A percentile compares a stretch with the other conserved stretches of the same genome.
phyloP scores from a whole-genome alignment of 2,888 invertebrate genomes.

The Agrotis ipsilon region DNA sequence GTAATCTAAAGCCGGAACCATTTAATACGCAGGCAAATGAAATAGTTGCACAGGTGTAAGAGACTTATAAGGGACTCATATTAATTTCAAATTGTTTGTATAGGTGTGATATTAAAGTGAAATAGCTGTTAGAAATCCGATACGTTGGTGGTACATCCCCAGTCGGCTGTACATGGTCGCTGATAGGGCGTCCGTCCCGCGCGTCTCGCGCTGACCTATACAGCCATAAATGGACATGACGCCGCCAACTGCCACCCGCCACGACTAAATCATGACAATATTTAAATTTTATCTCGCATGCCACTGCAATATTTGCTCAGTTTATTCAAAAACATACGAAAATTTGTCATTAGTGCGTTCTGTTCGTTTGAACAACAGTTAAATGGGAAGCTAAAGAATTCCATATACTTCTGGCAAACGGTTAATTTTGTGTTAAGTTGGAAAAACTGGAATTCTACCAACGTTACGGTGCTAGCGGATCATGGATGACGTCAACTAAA shows the following conservation, averaged over 20 bases:
- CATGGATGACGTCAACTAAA: constrained; percentile 55
- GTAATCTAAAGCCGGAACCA: background rate
- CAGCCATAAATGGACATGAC: constrained; percentile 83
- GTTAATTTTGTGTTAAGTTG: constrained; percentile 41
- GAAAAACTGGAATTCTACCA: constrained; percentile 40
- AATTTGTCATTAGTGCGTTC: constrained; percentile 39
- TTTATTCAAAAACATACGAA: constrained; percentile 58
- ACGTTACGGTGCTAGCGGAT: constrained; percentile 46
- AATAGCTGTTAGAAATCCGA: constrained; percentile 40
- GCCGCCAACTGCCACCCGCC: constrained; percentile 77
- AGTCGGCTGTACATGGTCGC: constrained; percentile 76
- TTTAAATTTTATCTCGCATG: constrained; percentile 79
- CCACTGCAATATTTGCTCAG: constrained; percentile 73
- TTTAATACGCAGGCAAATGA: constrained; percentile 6
- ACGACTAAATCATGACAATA: constrained; percentile 82
- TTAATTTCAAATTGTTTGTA: background rate
- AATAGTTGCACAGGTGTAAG: constrained; percentile 14
- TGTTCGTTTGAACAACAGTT: constrained; percentile 56
- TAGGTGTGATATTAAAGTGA: constrained; percentile 16
- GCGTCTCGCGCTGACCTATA: constrained; percentile 77
- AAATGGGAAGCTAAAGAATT: constrained; percentile 39
- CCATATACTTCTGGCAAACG: constrained; percentile 44
- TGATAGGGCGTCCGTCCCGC: constrained; percentile 70
- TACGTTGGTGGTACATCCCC: constrained; percentile 64
- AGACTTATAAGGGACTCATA: constrained; percentile 7